Base-by-base conservation (phyloP, 2,888 invertebrate genomes). In the Opisthograptis luteolata region DNA sequence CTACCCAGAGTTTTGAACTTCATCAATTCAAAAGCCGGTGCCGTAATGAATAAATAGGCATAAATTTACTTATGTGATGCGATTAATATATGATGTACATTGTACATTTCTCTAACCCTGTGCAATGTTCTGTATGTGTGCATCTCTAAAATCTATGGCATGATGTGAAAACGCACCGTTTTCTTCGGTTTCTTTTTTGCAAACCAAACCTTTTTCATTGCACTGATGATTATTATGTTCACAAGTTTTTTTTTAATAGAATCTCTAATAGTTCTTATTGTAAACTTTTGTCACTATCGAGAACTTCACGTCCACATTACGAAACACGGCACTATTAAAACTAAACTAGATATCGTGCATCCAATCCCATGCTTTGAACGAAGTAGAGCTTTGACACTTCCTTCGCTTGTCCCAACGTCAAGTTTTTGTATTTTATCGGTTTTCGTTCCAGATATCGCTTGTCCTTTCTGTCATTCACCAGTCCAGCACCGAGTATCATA, bases 171-270 rank as follows among this genome's bases (percentile, higher is more conserved):
- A 84, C 86, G 82, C 78, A 86, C 86, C 85, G 66, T 77, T 78
- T 79, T 82, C 73, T 68, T 69, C 65, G 76, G 70, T 81, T 83
- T 85, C 79, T 76, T 84, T 73, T 81, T 85, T 57, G 70, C 68
- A 62, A 79, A 81, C 63, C 71, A 69, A 54, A 77, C 71, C 60
- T 73, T 81, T 76, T 82, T 84, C 81, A 82, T 81, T 32, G 49
- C 32, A 32, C 36, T 41, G 19, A 22, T n/a, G n/a, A n/a, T n/a
- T n/a, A n/a, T 36, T 30, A 22, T 14, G 4, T 35, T 47, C 22
- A 39, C 22, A 28, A n/a, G n/a, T n/a, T n/a, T n/a, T n/a, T n/a
- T n/a, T n/a, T n/a, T n/a, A n/a, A n/a, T n/a, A n/a, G n/a, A n/a
- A n/a, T n/a, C n/a, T n/a, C n/a, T n/a, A n/a, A n/a, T n/a, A n/a